Conservation (phyloP, 2,888 invertebrate genomes). For the Melanotus villosus region DNA sequence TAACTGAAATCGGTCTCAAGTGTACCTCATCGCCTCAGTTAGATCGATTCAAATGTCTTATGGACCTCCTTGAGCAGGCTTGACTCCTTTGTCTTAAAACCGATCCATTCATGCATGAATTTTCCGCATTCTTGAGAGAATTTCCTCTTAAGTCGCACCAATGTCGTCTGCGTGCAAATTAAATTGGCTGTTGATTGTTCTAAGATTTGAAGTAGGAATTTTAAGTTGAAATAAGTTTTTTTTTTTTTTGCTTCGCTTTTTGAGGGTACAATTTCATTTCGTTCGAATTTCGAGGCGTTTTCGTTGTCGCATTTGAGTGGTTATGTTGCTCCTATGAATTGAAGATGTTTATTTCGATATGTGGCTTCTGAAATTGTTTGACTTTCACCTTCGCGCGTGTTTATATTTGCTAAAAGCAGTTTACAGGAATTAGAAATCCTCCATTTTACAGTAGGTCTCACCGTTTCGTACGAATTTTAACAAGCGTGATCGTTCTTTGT, state of each 20-base stretch:
- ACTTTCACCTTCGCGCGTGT: constrained; percentile 10
- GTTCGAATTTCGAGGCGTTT: background rate
- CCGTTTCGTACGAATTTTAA: background rate
- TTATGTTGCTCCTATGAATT: constrained; percentile 5
- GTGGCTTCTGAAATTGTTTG: background rate
- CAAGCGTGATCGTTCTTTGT: background rate
- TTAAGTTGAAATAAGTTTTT: background rate
- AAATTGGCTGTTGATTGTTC: constrained; percentile 13
- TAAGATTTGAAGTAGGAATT: constrained; percentile 9
- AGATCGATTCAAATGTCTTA: constrained; percentile 14
- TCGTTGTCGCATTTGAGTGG: no score
- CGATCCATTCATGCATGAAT: constrained; percentile 14
- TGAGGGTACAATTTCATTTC: background rate
- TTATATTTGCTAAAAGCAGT: background rate
- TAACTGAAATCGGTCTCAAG: constrained; percentile 5
- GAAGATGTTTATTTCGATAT: background rate
- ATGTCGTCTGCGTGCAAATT: constrained; percentile 8
- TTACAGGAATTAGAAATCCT: constrained; percentile 1
- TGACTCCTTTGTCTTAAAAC: constrained; percentile 13
- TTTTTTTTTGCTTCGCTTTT: background rate
- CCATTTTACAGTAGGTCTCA: background rate
- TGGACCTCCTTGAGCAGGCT: constrained; percentile 5
- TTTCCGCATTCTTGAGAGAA: constrained; percentile 17
- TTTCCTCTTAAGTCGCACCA: constrained; percentile 10
- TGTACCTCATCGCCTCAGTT: constrained; percentile 13